These are phyloP conservation scores for Lepidonotus clava DNA, from an alignment of 2,888 invertebrate genomes.

Conservation along the genomic window DNA sequence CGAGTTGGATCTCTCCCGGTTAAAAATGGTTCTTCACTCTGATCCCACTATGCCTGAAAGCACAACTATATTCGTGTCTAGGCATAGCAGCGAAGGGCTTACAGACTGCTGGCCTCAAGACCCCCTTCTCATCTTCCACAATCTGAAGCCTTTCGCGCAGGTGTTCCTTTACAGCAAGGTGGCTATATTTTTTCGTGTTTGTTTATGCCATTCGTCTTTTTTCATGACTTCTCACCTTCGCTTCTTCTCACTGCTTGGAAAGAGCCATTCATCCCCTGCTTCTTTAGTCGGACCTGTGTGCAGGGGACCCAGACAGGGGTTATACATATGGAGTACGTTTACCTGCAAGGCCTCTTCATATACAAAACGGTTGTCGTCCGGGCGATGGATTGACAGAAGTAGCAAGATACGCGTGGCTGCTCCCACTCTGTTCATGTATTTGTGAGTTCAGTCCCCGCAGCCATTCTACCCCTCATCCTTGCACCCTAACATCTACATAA, in stretches of 20 bases:
- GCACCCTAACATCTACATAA: slow-evolving; percentile 14
- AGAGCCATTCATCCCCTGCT: background rate
- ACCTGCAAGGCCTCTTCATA: background rate
- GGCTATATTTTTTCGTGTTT: slow-evolving; percentile 3
- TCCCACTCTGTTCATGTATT: slow-evolving; percentile 1
- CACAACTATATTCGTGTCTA: background rate
- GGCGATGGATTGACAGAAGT: background rate
- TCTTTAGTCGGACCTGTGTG: background rate
- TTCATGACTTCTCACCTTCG: slow-evolving; percentile 23
- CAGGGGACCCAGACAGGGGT: background rate
- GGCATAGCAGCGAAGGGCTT: slow-evolving; percentile 26
- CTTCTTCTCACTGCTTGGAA: background rate
- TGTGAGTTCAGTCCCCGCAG: background rate
- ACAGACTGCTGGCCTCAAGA: background rate
- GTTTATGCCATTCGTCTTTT: slow-evolving; percentile 11
- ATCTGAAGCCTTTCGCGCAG: slow-evolving; percentile 21
- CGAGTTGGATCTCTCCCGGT: no score
- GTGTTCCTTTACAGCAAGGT: slow-evolving; percentile 23
- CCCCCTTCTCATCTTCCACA: background rate
- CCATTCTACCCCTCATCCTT: background rate
- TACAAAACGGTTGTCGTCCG: background rate
- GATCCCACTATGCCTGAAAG: no score
- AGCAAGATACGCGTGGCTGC: background rate
- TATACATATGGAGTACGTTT: background rate
- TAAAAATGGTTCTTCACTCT: no score